These are phyloP conservation scores for Halocynthia aurantium DNA, from an alignment of 23 tunicate species.

Conservation along the genomic window DNA sequence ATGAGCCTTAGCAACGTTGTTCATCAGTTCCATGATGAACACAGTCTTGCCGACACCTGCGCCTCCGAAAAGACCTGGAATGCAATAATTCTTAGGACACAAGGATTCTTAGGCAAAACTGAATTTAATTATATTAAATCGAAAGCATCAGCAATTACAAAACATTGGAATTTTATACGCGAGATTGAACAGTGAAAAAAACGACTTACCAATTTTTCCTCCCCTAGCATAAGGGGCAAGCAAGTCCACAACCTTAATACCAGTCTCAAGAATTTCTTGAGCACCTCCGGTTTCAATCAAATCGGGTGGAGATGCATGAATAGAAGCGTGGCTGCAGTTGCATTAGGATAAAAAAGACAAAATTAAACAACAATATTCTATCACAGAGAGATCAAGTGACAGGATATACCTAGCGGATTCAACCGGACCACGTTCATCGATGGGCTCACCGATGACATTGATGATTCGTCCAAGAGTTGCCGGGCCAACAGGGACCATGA, in stretches of 20 bases:
- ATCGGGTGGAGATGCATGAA: constrained; percentile 89
- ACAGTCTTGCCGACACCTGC: constrained; percentile 99
- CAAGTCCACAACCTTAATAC: constrained; percentile 99
- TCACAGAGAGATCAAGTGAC: neutral
- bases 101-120: neutral
- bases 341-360: neutral
- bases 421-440: constrained; percentile 98
- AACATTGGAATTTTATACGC: neutral
- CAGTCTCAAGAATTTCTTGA: constrained; percentile 98
- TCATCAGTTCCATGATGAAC: constrained; percentile 99
- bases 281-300: constrained; percentile 98
- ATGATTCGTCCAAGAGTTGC: constrained; percentile 98
- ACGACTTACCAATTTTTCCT: constrained; percentile 86
- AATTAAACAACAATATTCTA: neutral
- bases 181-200: no score
- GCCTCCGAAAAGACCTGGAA: constrained; percentile 93
- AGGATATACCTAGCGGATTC: constrained; percentile 67
- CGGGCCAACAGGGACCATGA: constrained; percentile 97
- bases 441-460: constrained; percentile 99
- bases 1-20: constrained; percentile 99
- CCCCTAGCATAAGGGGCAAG: constrained; percentile 99
- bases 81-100: neutral
- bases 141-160: neutral
- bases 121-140: neutral
- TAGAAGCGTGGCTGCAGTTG: constrained; percentile 58